Conservation (phyloP, 2,113 vertebrate species). For the Malurus alboscapulatus region DNA sequence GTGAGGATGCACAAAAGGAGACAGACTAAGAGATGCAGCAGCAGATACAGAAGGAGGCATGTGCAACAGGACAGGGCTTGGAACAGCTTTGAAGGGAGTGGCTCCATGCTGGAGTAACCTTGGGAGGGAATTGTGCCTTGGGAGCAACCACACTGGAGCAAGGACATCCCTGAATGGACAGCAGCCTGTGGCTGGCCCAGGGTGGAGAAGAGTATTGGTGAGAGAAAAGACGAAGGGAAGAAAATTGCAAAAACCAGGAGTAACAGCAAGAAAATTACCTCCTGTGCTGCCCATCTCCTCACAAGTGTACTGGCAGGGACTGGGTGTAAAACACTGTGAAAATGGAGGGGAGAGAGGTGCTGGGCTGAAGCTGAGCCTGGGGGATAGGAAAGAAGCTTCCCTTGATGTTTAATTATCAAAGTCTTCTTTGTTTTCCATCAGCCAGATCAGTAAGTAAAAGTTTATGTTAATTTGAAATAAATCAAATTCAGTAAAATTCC, state of each 20-base stretch:
- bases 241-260: not conserved
- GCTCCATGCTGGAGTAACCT: not conserved
- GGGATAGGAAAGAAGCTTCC: not conserved
- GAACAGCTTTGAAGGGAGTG: not conserved
- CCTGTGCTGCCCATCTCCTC: not conserved
- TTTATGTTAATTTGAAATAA: constrained; percentile 29
- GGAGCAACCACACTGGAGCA: not conserved
- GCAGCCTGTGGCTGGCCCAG: not conserved
- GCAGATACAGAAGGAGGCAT: not conserved
- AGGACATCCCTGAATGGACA: not conserved
- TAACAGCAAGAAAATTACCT: not conserved
- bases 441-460: not conserved
- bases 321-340: not conserved
- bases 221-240: not conserved
- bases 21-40: rapidly evolving
- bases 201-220: not conserved
- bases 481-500: constrained; percentile 32
- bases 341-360: not conserved
- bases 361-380: not conserved
- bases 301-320: not conserved
- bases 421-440: constrained; percentile 4
- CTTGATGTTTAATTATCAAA: not conserved
- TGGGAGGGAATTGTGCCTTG: not conserved
- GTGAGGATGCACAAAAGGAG: not conserved
- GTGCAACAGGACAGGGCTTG: not conserved